Conservation (phyloP, 1,140 invertebrate genomes). For the Aphidius ervi region DNA sequence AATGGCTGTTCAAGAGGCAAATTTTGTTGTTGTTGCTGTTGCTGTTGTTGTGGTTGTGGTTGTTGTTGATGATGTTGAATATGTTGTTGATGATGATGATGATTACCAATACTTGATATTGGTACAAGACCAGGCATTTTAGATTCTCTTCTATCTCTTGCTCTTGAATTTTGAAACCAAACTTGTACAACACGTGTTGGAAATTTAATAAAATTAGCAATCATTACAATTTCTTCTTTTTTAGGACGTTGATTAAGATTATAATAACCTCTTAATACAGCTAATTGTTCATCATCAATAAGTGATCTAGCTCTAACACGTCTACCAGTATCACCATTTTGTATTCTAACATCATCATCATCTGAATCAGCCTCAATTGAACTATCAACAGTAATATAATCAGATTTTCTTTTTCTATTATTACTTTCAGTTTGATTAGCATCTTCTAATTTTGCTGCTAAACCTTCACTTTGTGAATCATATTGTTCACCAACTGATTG, state of each 20-base stretch:
- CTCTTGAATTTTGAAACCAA: slow-evolving; percentile 98
- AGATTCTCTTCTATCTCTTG: slow-evolving; percentile 76
- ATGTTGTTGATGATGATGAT: slow-evolving; percentile 22
- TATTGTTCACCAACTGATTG: slow-evolving; percentile 61
- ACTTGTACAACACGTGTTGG: slow-evolving; percentile 88
- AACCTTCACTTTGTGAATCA: slow-evolving; percentile 60
- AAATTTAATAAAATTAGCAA: slow-evolving; percentile 86
- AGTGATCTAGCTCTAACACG: slow-evolving; percentile 87
- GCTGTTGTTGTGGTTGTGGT: too few relatives aligned
- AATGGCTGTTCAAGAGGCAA: slow-evolving; percentile 72
- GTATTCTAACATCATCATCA: slow-evolving; percentile 48
- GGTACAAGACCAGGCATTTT: slow-evolving; percentile 59
- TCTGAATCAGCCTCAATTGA: slow-evolving; percentile 54
- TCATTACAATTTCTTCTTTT: slow-evolving; percentile 84
- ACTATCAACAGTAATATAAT: slow-evolving; percentile 47
- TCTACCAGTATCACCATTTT: slow-evolving; percentile 51
- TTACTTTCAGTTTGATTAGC: slow-evolving; percentile 47
- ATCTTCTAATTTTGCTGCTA: slow-evolving; percentile 61
- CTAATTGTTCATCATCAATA: slow-evolving; percentile 89
- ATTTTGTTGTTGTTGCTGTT: slow-evolving; percentile 16
- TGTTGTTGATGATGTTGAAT: too few relatives aligned
- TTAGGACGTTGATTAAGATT: slow-evolving; percentile 86
- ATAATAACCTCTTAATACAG: slow-evolving; percentile 83
- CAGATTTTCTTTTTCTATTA: slow-evolving; percentile 34
- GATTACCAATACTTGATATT: slow-evolving; percentile 48